A percentile compares a stretch with the other conserved stretches of the same genome.
Conservation (phyloP, 1,140 invertebrate species). For the Drosophila tsacasi region DNA sequence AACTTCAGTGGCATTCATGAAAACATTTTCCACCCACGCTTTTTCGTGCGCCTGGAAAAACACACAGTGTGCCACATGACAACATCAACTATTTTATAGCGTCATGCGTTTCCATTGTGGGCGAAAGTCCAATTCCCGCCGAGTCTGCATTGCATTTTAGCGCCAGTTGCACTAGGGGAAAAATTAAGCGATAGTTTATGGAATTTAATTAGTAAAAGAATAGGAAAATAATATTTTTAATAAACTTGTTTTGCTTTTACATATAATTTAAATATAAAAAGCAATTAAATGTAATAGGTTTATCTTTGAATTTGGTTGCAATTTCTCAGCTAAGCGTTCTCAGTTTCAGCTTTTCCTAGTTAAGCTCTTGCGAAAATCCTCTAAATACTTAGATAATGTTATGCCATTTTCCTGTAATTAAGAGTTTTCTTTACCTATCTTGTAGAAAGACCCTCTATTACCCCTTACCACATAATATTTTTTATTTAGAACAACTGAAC, state of each 20-base stretch:
- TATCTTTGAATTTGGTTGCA: not conserved
- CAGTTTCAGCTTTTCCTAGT: not conserved
- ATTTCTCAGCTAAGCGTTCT: not conserved
- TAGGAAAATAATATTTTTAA: not conserved
- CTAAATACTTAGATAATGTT: not conserved
- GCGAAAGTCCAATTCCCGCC: conserved; percentile 45
- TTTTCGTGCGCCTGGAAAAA: conserved; percentile 34
- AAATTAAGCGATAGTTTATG: not conserved
- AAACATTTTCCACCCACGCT: conserved; percentile 58
- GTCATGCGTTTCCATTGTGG: conserved; percentile 57
- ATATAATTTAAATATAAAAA: not conserved
- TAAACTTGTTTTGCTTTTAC: not conserved
- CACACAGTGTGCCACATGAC: conserved; percentile 14
- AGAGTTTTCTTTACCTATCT: not conserved
- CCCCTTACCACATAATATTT: too few relatives aligned
- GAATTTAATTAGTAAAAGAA: not conserved
- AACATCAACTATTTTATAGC: conserved; percentile 38
- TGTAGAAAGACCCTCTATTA: not conserved
- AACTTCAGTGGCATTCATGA: conserved; percentile 40
- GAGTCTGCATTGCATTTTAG: conserved; percentile 36
- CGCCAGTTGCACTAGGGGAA: conserved; percentile 17
- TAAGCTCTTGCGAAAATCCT: not conserved
- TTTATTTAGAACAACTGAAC: not conserved
- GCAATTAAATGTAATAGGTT: not conserved
- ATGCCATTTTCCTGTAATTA: not conserved